Evolutionary conservation across 1,140 invertebrate species (phyloP), one percentile per base, ranked within the genome.

Genomic region (Tetramorium simillimum): DNA sequence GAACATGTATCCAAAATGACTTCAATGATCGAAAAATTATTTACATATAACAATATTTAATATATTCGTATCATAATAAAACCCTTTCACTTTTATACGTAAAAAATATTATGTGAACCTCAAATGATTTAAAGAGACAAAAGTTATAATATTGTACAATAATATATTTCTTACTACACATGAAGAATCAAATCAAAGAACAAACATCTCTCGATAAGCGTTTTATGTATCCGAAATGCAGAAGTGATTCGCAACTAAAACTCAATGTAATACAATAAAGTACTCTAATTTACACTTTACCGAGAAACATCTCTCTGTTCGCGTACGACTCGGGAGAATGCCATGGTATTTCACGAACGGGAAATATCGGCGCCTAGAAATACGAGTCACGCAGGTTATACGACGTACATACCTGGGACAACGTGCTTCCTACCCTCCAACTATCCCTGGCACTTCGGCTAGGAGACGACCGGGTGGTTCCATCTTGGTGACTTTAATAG

Each of bases 401-500:
- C 80, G 53, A 46, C 67, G 56, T n/a, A 65, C 76, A 89, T 86
- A 90, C 89, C 63, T 58, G 77, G 65, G 85, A 89, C 84, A 43
- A 21, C 63, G 10, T 43, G 53, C 51, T 81, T 77, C 60, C 51
- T 69, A 62, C 67, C 67, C 63, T 86, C 56, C 46, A 86, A 75
- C 72, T 85, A 81, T 88, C 88, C 86, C 75, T 40, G 89, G 86
- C 70, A 91, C 89, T 90, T 76, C 21, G 56, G 1, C 40, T 60
- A 46, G 65, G 51, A 33, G 43, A 76, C 56, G 73, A 86, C 65
- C 51, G 80, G 53, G 65, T 62, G 60, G 63, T 43, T 88, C 88
- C 73, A 33, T 91, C 89, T 91, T 65, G 89, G 65, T 40, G 87
- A 86, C 73, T 91, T 91, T 91, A 91, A 91, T 91, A 91, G 89